A percentile compares a stretch with the other conserved stretches of the same genome.
phyloP scores from a whole-genome alignment of 2,113 vertebrate species.

The Speoplatyrhinus poulsoni region DNA sequence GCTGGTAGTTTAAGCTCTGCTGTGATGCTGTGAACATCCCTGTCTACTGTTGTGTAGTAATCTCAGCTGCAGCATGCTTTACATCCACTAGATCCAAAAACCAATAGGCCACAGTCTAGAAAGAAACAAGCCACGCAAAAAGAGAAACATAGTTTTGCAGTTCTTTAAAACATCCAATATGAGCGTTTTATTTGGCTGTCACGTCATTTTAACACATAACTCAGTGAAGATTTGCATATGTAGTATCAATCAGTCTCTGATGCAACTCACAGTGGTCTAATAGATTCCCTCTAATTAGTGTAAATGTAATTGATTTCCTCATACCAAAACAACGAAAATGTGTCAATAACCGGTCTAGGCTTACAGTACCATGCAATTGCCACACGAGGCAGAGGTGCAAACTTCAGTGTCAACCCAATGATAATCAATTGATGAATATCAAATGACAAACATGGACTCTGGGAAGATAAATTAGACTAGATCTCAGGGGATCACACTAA shows the following conservation, averaged over 20 bases:
- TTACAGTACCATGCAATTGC: conserved; percentile 53
- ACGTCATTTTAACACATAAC: no score
- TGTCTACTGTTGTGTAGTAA: conserved; percentile 42
- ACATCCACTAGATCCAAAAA: conserved; percentile 31
- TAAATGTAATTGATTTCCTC: conserved; percentile 59
- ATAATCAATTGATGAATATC: conserved; percentile 65
- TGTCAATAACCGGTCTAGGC: conserved; percentile 56
- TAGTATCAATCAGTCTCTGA: conserved; percentile 44
- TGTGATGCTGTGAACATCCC: conserved; percentile 27
- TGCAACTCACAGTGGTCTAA: conserved; percentile 30
- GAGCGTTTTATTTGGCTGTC: background rate
- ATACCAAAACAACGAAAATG: conserved; percentile 63
- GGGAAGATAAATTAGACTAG: conserved; percentile 46
- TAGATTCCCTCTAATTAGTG: conserved; percentile 63
- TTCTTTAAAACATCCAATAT: background rate
- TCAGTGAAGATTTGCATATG: background rate
- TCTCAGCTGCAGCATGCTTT: conserved; percentile 38
- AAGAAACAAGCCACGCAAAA: conserved; percentile 7
- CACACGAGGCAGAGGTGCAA: conserved; percentile 31
- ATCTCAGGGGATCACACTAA: background rate
- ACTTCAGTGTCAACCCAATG: conserved; percentile 33
- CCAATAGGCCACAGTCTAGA: conserved; percentile 25
- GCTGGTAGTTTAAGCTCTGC: conserved; percentile 37
- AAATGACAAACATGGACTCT: conserved; percentile 42
- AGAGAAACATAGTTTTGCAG: background rate